These are phyloP conservation scores for Corythoichthys haematopterus DNA, from an alignment of 2,113 vertebrate genomes.

Conservation along the genomic window DNA sequence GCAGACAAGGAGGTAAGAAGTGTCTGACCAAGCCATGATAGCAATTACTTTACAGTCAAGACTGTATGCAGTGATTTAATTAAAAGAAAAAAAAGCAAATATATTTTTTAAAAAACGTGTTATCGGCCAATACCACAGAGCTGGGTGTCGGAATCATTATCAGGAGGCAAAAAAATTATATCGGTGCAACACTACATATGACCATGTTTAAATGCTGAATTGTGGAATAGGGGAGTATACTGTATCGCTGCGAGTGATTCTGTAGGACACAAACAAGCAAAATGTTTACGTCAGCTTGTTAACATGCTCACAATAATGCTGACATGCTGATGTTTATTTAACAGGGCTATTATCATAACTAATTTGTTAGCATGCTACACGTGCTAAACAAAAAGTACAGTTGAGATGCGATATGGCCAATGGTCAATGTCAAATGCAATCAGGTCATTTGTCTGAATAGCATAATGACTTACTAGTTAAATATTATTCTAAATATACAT, in stretches of 20 bases:
- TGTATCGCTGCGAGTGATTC: neutral
- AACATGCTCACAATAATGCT: neutral
- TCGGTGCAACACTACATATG: neutral
- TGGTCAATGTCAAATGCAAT: neutral
- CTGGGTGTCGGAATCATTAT: no score
- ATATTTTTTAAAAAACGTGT: no score
- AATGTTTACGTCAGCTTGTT: neutral
- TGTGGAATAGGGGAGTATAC: neutral
- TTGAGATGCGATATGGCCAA: neutral
- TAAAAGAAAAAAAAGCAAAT: no score
- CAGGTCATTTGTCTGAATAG: neutral
- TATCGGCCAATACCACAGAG: no score
- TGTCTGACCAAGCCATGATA: no score
- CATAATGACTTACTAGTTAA: neutral
- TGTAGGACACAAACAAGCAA: neutral
- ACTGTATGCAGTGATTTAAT: no score
- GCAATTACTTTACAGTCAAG: no score
- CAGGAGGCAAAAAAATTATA: neutral
- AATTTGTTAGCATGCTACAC: neutral
- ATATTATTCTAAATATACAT: no score
- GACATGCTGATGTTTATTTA: constrained; percentile 2
- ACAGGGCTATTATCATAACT: neutral
- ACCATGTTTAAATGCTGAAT: neutral
- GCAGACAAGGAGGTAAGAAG: no score
- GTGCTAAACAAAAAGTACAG: neutral